Conservation (phyloP, 92 coral and sea anemone genomes). For the Galaxea fascicularis region DNA sequence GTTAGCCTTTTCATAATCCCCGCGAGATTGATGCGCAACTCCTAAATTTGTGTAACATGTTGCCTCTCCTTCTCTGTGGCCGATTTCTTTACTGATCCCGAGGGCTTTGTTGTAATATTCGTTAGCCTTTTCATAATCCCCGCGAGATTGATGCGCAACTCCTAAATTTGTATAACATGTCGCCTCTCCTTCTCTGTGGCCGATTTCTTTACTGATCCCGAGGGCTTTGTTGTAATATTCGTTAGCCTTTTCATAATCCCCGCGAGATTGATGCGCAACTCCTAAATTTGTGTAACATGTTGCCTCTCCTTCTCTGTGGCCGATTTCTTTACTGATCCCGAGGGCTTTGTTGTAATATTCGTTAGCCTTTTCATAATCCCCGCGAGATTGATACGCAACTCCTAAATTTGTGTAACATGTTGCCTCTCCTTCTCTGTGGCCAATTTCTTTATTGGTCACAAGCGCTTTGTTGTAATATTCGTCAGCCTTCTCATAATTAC, state of each 20-base stretch:
- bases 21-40: no score
- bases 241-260: not conserved
- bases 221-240: not conserved
- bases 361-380: no score
- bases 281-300: no score
- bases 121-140: not conserved
- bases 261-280: no score
- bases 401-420: no score
- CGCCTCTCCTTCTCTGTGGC: not conserved
- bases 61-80: not conserved
- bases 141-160: not conserved
- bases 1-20: no score
- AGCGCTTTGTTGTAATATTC: no score
- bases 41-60: not conserved
- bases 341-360: no score
- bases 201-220: not conserved
- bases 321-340: not conserved
- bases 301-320: no score
- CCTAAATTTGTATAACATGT: conserved; percentile 1
- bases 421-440: no score
- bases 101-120: not conserved
- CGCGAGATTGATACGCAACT: not conserved
- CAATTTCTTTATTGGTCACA: no score
- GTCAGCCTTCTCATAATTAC: not conserved
- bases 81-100: no score